Evolutionary conservation across 2,113 vertebrate genomes (phyloP).

Genomic region (Scomber colias): DNA sequence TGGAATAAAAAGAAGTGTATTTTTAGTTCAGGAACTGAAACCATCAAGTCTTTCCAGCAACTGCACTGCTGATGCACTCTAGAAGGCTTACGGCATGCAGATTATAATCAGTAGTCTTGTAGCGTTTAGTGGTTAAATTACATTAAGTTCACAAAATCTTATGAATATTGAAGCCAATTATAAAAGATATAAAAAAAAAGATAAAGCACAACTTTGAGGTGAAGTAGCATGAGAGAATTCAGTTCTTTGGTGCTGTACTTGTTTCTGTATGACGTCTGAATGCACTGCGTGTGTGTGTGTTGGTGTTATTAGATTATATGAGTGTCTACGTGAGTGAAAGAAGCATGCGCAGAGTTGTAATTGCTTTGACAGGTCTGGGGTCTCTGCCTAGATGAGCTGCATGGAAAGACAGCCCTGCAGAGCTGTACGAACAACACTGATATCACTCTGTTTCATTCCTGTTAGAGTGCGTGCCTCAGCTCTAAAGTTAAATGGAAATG

Average conservation of each 20-base stretch:
- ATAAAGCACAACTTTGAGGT: not conserved
- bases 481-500: conserved; percentile 37
- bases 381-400: conserved; percentile 38
- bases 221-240: not conserved
- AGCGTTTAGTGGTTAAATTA: not conserved
- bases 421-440: conserved; percentile 25
- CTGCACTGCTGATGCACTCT: not conserved
- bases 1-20: not conserved
- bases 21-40: conserved; percentile 42
- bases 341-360: conserved; percentile 18
- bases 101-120: not conserved
- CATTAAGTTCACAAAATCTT: too few species aligned
- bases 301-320: not conserved
- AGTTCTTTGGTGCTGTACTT: not conserved
- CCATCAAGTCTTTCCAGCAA: not conserved
- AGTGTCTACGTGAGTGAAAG: not conserved
- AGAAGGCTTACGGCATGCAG: not conserved
- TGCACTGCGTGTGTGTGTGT: not conserved
- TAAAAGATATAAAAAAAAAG: not conserved
- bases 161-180: too few species aligned
- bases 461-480: not conserved
- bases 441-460: not conserved
- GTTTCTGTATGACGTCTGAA: not conserved
- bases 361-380: conserved; percentile 55
- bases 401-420: conserved; percentile 30